These are phyloP conservation scores for Isichthys henryi DNA, from an alignment of 2,113 vertebrate genomes.

Conservation along the genomic window DNA sequence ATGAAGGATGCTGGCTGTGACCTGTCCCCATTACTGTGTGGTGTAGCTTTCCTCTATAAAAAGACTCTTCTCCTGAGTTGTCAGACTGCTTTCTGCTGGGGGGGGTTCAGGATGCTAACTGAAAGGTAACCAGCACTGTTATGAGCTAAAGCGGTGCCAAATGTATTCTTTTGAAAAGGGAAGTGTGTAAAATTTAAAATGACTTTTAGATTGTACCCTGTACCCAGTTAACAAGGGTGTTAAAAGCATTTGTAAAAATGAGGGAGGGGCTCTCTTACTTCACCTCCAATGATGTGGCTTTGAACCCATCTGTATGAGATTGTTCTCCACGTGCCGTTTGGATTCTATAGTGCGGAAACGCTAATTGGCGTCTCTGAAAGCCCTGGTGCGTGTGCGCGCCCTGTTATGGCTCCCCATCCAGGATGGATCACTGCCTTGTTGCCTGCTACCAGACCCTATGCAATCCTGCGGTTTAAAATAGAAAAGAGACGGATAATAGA, in stretches of 20 bases:
- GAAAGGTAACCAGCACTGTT: neutral
- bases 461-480: neutral
- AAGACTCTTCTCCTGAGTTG: neutral
- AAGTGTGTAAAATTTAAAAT: neutral
- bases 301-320: neutral
- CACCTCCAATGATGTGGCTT: neutral
- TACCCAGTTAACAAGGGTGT: neutral
- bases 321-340: too few species aligned
- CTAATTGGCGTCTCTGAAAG: too few species aligned
- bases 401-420: too few species aligned
- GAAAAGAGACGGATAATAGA: neutral
- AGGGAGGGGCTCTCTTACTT: neutral
- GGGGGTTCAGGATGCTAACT: neutral
- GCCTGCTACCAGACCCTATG: neutral
- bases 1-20: neutral
- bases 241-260: neutral
- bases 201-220: neutral
- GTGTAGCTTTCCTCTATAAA: neutral
- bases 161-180: neutral
- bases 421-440: neutral
- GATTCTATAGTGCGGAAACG: too few species aligned
- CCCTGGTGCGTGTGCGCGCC: too few species aligned
- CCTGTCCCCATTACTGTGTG: neutral
- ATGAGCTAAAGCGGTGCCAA: neutral
- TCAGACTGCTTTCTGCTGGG: neutral